phyloP scores from a whole-genome alignment of 2,888 invertebrate genomes.

The Cetonia aurata region DNA sequence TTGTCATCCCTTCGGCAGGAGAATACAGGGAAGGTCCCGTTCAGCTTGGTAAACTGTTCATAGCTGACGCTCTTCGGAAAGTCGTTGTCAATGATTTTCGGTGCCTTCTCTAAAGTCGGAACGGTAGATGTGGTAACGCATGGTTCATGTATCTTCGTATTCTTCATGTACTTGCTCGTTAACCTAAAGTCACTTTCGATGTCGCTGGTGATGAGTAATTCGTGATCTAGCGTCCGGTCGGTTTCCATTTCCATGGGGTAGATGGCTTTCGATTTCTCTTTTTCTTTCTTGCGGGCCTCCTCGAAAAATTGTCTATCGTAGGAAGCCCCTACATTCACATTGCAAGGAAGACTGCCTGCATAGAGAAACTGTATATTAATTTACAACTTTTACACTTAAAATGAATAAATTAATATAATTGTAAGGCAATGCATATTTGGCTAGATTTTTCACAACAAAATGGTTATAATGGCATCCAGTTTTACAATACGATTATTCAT shows the following conservation, averaged over 20 bases:
- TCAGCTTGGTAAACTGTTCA: constrained; percentile 15
- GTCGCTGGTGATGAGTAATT: constrained; percentile 53
- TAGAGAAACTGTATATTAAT: too few relatives aligned
- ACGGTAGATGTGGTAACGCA: constrained; percentile 20
- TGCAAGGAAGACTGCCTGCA: constrained; percentile 64
- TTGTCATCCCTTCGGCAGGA: constrained; percentile 38
- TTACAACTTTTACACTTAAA: too few relatives aligned
- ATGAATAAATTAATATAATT: too few relatives aligned
- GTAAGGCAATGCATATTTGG: too few relatives aligned
- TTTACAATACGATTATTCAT: too few relatives aligned
- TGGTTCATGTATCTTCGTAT: constrained; percentile 23
- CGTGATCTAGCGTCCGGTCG: constrained; percentile 61
- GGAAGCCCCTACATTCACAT: constrained; percentile 61
- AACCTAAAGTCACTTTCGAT: constrained; percentile 9
- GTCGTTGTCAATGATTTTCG: constrained; percentile 29
- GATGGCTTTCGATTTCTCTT: constrained; percentile 51
- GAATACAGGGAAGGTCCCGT: constrained; percentile 23
- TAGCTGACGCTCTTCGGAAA: constrained; percentile 16
- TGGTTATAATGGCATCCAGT: too few relatives aligned
- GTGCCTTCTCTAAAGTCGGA: constrained; percentile 22
- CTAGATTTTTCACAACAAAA: too few relatives aligned
- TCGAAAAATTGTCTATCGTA: constrained; percentile 61
- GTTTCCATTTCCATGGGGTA: constrained; percentile 58
- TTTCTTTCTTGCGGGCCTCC: constrained; percentile 58
- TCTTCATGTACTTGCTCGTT: constrained; percentile 20